A percentile compares a stretch with the other conserved stretches of the same genome.
phyloP scores from a whole-genome alignment of 2,888 invertebrate genomes.

The Prosapia bicincta region DNA sequence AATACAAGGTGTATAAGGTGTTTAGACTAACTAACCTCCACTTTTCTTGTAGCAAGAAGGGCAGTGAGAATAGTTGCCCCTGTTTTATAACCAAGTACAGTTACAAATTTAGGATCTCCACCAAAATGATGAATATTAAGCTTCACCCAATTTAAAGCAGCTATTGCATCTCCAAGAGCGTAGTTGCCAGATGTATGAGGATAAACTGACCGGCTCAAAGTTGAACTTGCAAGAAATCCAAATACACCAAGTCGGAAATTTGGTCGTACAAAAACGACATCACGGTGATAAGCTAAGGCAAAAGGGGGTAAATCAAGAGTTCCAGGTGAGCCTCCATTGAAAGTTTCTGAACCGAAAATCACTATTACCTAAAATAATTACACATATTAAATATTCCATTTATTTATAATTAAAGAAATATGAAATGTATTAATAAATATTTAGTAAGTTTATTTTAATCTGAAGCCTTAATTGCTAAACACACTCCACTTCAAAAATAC shows the following conservation, averaged over 20 bases:
- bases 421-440: no score
- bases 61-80: conserved; percentile 82
- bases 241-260: conserved; percentile 71
- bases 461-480: no score
- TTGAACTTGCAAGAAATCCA: conserved; percentile 76
- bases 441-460: no score
- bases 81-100: conserved; percentile 79
- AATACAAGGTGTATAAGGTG: no score
- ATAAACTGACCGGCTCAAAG: conserved; percentile 64
- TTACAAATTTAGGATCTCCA: conserved; percentile 73
- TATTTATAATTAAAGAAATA: no score
- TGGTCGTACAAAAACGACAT: conserved; percentile 82
- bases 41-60: conserved; percentile 46
- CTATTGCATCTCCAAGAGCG: conserved; percentile 75
- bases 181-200: conserved; percentile 82
- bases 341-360: conserved; percentile 71
- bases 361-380: conserved; percentile 64
- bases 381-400: no score
- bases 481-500: no score
- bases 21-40: conserved; percentile 28
- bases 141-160: conserved; percentile 74
- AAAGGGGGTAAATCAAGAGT: conserved; percentile 65
- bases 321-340: conserved; percentile 76
- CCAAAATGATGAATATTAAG: conserved; percentile 81
- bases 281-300: conserved; percentile 68